These are phyloP conservation scores for Thymelicus sylvestris DNA, from an alignment of 2,888 invertebrate species.

Conservation along the genomic window DNA sequence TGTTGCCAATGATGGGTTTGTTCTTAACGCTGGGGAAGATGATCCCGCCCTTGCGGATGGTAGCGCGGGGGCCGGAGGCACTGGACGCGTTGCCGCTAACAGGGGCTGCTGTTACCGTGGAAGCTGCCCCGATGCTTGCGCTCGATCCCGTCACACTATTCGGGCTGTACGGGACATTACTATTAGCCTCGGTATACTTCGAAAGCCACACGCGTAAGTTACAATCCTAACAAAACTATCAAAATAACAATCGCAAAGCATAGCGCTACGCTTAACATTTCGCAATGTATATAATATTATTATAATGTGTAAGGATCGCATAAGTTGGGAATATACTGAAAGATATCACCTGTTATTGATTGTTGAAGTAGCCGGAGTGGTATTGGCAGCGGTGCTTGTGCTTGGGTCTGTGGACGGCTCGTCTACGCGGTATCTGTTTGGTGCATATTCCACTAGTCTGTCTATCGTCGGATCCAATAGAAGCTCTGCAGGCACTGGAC, in stretches of 20 bases:
- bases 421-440: slow-evolving; percentile 86
- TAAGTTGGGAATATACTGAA: slow-evolving; percentile 49
- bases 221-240: neutral
- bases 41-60: slow-evolving; percentile 90
- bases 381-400: slow-evolving; percentile 67
- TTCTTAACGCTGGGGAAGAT: slow-evolving; percentile 97
- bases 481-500: slow-evolving; percentile 90
- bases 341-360: slow-evolving; percentile 74
- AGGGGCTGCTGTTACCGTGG: slow-evolving; percentile 66
- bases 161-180: slow-evolving; percentile 76
- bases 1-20: slow-evolving; percentile 93
- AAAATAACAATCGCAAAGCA: slow-evolving; percentile 51
- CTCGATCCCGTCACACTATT: slow-evolving; percentile 63
- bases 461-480: slow-evolving; percentile 90
- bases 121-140: slow-evolving; percentile 57
- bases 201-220: slow-evolving; percentile 4
- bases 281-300: slow-evolving; percentile 46
- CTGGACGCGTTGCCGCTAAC: slow-evolving; percentile 60
- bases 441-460: slow-evolving; percentile 91
- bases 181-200: slow-evolving; percentile 56
- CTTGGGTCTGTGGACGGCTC: slow-evolving; percentile 70
- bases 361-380: slow-evolving; percentile 61
- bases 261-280: slow-evolving; percentile 49
- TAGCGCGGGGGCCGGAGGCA: slow-evolving; percentile 71
- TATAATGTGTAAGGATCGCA: slow-evolving; percentile 41